Conservation (phyloP, 2,888 invertebrate species). For the Embidobia sp. region DNA sequence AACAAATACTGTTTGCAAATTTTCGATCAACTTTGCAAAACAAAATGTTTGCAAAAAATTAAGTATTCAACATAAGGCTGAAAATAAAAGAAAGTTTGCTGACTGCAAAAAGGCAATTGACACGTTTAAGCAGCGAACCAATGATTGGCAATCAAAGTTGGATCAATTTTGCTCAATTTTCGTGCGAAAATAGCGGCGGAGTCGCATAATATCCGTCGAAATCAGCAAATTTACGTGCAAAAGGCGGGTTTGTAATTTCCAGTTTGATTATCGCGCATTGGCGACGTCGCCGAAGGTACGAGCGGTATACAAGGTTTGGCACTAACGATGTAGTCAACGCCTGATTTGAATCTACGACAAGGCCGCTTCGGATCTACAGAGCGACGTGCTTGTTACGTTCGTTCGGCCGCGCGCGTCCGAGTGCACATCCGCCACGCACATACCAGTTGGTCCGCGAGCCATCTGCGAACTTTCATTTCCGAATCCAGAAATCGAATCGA, state of each 20-base stretch:
- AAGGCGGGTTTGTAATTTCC: conserved; percentile 44
- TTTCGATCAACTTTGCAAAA: too few relatives aligned
- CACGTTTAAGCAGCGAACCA: too few relatives aligned
- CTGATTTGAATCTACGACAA: conserved; percentile 52
- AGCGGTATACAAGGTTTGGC: conserved; percentile 25
- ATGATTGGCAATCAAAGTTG: too few relatives aligned
- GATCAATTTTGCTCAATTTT: neutral
- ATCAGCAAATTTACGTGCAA: conserved; percentile 23
- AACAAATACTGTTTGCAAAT: too few relatives aligned
- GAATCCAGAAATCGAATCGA: conserved; percentile 37
- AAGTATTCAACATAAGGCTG: too few relatives aligned
- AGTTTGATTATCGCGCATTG: conserved; percentile 37
- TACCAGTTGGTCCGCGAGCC: conserved; percentile 35
- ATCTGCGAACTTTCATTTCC: conserved; percentile 49
- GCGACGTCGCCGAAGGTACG: conserved; percentile 36
- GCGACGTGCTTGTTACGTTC: conserved; percentile 29
- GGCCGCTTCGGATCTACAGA: conserved; percentile 22
- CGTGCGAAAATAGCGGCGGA: neutral
- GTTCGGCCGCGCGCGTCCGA: conserved; percentile 5
- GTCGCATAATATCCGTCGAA: conserved; percentile 9
- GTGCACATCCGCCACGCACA: conserved; percentile 5
- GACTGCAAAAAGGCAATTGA: too few relatives aligned
- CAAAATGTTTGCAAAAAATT: too few relatives aligned
- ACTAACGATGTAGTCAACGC: conserved; percentile 54
- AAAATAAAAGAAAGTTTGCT: too few relatives aligned